Percentiles rank a stretch among this genome's conserved stretches.
Evolutionary conservation across 1,140 invertebrate species (phyloP).

Genomic region (Arctopsyche grandis): DNA sequence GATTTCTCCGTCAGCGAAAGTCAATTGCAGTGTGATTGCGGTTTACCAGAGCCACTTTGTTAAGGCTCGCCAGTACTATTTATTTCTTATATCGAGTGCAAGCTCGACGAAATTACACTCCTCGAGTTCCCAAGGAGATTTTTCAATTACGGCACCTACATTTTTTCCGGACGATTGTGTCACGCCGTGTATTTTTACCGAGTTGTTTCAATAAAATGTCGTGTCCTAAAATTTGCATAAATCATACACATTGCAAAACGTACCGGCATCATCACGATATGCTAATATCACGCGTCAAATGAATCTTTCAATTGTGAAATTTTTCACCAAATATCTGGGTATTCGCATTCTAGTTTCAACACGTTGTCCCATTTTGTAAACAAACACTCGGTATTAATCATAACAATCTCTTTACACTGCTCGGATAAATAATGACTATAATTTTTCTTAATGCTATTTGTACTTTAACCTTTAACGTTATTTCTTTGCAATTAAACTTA

Average conservation of each 20-base stretch:
- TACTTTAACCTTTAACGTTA: too few relatives aligned
- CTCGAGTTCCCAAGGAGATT: too few relatives aligned
- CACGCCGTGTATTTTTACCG: too few relatives aligned
- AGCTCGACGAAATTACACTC: too few relatives aligned
- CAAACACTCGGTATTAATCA: constrained; percentile 10
- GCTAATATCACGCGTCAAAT: constrained; percentile 1
- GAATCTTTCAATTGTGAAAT: neutral
- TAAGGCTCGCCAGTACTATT: neutral
- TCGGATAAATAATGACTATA: too few relatives aligned
- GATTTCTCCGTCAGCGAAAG: constrained; percentile 34
- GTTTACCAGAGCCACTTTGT: neutral
- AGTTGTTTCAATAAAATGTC: too few relatives aligned
- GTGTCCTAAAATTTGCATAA: neutral
- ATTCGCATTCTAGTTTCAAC: neutral
- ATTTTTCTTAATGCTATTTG: too few relatives aligned
- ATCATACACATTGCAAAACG: neutral
- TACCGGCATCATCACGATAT: neutral
- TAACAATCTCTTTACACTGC: neutral
- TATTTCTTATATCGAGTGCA: too few relatives aligned
- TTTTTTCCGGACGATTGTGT: too few relatives aligned
- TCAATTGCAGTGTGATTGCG: constrained; percentile 21
- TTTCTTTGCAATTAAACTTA: too few relatives aligned
- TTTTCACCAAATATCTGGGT: neutral
- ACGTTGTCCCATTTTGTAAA: neutral
- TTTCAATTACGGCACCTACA: too few relatives aligned